Conservation (phyloP, 1,140 invertebrate species). For the Orchestia grillus region DNA sequence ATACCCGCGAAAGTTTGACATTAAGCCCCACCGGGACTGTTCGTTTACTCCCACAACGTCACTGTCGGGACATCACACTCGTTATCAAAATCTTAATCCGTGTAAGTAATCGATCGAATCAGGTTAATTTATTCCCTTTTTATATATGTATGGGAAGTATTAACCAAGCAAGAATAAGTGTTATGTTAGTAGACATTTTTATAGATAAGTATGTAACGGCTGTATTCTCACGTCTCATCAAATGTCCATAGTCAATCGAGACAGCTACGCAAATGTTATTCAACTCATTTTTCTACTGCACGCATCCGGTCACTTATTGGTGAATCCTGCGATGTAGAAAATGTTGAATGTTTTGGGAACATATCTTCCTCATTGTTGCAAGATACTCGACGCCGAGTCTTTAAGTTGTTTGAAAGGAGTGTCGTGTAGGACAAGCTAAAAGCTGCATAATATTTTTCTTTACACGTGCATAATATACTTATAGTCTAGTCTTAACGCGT, state of each 20-base stretch:
- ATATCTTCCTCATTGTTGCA: neutral
- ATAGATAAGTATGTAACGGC: too few species aligned
- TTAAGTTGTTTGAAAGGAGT: neutral
- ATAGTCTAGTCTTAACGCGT: neutral
- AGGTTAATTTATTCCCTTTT: too few species aligned
- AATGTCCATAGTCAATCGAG: neutral
- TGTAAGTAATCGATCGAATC: too few species aligned
- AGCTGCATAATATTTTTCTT: neutral
- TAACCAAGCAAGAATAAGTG: too few species aligned
- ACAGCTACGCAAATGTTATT: neutral
- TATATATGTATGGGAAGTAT: too few species aligned
- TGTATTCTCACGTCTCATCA: neutral
- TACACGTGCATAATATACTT: neutral
- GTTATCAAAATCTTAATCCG: too few species aligned
- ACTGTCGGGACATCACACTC: too few species aligned
- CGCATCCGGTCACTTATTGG: neutral
- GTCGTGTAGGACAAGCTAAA: neutral
- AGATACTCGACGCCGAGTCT: neutral
- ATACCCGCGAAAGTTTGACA: too few species aligned
- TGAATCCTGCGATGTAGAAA: neutral
- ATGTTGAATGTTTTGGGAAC: neutral
- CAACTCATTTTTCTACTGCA: neutral
- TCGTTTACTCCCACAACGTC: too few species aligned
- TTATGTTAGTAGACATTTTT: too few species aligned
- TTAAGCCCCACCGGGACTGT: too few species aligned